Evolutionary conservation across 2,113 vertebrate species (phyloP).

Genomic region (Hydropotes inermis): DNA sequence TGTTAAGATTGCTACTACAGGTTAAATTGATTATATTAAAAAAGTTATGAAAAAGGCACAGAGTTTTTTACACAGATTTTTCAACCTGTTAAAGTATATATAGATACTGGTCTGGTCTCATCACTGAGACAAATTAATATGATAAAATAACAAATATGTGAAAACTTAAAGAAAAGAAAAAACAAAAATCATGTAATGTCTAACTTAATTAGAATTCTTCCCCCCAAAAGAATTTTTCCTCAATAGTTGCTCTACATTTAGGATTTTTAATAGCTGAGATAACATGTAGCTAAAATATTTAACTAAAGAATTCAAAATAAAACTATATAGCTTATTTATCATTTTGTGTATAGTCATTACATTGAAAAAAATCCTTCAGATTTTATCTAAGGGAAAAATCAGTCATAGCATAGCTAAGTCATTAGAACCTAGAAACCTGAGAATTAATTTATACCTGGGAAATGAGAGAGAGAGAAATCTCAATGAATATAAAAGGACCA

Average conservation of each 20-base stretch:
- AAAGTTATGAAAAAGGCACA: background rate
- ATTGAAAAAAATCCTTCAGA: background rate
- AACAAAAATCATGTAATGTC: background rate
- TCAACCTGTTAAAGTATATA: background rate
- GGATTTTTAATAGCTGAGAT: background rate
- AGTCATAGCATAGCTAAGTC: background rate
- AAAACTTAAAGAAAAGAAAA: background rate
- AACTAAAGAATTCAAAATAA: background rate
- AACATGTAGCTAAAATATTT: background rate
- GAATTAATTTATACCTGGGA: constrained; percentile 67
- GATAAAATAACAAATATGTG: background rate
- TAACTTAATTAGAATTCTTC: constrained; percentile 49
- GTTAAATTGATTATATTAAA: background rate
- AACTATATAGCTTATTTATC: background rate
- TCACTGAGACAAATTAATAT: background rate
- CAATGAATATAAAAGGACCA: background rate
- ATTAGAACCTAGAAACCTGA: background rate
- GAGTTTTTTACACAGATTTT: background rate
- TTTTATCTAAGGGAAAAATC: background rate
- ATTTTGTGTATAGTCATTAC: background rate
- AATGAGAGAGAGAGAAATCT: background rate
- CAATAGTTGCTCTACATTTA: background rate
- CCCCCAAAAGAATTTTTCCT: background rate
- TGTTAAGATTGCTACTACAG: background rate
- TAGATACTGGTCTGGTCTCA: background rate